Conservation (phyloP, 2,113 vertebrate genomes). For the Picathartes gymnocephalus region DNA sequence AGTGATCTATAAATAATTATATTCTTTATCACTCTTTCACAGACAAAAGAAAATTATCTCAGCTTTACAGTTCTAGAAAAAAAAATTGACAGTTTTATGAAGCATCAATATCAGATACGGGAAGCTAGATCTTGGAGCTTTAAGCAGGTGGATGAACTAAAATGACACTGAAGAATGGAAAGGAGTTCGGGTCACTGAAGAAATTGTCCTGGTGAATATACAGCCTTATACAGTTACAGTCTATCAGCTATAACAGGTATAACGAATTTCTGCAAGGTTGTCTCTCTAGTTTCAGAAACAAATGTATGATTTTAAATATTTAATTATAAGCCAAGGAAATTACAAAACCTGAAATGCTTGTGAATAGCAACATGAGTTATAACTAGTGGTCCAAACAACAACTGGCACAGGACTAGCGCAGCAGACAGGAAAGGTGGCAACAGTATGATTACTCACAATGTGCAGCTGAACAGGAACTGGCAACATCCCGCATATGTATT, state of each 20-base stretch:
- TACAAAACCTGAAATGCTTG: not conserved
- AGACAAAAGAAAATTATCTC: not conserved
- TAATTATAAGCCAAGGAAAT: not conserved
- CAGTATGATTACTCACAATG: not conserved
- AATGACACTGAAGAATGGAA: not conserved
- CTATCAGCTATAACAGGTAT: not conserved
- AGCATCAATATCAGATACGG: rapidly evolving
- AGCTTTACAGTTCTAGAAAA: not conserved
- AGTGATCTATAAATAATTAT: not conserved
- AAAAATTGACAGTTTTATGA: not conserved
- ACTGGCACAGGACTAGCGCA: not conserved
- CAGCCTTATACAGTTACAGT: not conserved
- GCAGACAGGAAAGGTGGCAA: rapidly evolving
- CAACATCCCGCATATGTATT: not conserved
- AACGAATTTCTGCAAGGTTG: not conserved
- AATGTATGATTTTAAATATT: not conserved
- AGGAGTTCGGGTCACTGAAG: not conserved
- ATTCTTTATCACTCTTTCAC: not conserved
- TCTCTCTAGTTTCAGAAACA: not conserved
- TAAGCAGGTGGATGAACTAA: not conserved
- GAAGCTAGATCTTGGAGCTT: not conserved
- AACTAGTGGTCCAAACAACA: not conserved
- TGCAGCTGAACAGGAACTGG: not conserved
- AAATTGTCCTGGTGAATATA: not conserved
- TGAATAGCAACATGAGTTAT: not conserved